Conservation (phyloP, 2,888 invertebrate species). For the Sesia bembeciformis region DNA sequence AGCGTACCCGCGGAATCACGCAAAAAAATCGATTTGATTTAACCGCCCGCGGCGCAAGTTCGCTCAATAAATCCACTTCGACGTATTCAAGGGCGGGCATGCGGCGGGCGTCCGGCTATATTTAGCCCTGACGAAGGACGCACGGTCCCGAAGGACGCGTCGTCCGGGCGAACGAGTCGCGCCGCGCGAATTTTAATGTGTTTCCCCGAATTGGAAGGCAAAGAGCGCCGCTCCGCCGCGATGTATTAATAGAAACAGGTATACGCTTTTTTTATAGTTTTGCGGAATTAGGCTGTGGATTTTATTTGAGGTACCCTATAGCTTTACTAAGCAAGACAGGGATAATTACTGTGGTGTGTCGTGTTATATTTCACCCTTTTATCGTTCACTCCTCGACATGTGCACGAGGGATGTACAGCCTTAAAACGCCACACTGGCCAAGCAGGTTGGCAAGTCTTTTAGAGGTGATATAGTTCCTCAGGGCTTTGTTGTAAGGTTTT, state of each 20-base stretch:
- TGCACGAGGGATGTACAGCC: too few relatives aligned
- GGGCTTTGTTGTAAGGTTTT: too few relatives aligned
- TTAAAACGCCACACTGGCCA: too few relatives aligned
- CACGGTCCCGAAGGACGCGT: slow-evolving; percentile 33
- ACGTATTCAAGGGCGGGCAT: slow-evolving; percentile 54
- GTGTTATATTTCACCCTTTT: too few relatives aligned
- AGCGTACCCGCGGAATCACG: background rate
- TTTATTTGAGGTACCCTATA: too few relatives aligned
- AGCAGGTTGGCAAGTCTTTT: too few relatives aligned
- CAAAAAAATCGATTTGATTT: slow-evolving; percentile 3
- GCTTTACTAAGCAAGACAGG: too few relatives aligned
- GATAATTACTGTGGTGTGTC: too few relatives aligned
- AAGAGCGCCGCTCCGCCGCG: slow-evolving; percentile 8
- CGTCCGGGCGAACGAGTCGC: slow-evolving; percentile 24
- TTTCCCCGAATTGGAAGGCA: slow-evolving; percentile 32
- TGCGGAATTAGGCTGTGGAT: background rate
- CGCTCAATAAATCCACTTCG: slow-evolving; percentile 62
- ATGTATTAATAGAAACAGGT: background rate
- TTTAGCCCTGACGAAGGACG: slow-evolving; percentile 59
- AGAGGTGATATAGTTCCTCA: too few relatives aligned
- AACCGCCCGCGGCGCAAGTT: slow-evolving; percentile 11
- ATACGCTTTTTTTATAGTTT: background rate
- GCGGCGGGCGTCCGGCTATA: slow-evolving; percentile 32
- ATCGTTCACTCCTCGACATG: too few relatives aligned
- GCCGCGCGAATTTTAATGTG: slow-evolving; percentile 40